phyloP scores from a whole-genome alignment of 2,113 vertebrate genomes.

The Mesoclemmys tuberculata region DNA sequence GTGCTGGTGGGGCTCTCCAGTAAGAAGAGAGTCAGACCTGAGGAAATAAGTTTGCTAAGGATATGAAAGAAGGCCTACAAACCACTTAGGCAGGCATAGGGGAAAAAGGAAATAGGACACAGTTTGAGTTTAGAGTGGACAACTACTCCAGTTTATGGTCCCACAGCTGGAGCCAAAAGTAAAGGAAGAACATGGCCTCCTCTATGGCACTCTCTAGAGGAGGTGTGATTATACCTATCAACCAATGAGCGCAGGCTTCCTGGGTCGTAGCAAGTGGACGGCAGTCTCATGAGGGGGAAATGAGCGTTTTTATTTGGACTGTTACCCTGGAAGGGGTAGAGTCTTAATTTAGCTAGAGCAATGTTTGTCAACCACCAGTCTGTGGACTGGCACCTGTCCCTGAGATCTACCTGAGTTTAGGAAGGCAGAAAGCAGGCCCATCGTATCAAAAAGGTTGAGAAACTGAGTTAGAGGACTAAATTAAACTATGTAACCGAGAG shows the following conservation, averaged over 20 bases:
- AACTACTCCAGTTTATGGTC: background rate
- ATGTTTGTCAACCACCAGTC: background rate
- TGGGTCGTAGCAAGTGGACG: background rate
- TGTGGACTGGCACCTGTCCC: background rate
- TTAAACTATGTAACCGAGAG: background rate
- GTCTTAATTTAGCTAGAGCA: background rate
- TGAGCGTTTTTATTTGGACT: background rate
- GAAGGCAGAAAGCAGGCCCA: background rate
- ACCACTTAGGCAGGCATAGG: background rate
- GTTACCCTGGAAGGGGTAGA: background rate
- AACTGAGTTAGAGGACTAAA: background rate
- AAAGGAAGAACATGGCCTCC: background rate
- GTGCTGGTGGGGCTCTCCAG: background rate
- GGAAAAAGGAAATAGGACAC: background rate
- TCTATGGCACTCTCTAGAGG: background rate
- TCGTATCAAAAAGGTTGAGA: background rate
- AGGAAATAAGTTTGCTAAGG: background rate
- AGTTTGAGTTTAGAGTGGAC: background rate
- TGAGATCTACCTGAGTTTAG: background rate
- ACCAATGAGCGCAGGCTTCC: background rate
- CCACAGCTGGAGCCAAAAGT: background rate
- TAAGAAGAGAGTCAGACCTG: too few species aligned
- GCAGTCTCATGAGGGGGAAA: background rate
- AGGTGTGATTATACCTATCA: background rate
- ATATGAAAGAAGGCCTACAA: background rate